A percentile compares a stretch with the other conserved stretches of the same genome.
These are phyloP conservation scores for Monarcha castaneiventris DNA, from an alignment of 2,113 vertebrate genomes.

Conservation along the genomic window DNA sequence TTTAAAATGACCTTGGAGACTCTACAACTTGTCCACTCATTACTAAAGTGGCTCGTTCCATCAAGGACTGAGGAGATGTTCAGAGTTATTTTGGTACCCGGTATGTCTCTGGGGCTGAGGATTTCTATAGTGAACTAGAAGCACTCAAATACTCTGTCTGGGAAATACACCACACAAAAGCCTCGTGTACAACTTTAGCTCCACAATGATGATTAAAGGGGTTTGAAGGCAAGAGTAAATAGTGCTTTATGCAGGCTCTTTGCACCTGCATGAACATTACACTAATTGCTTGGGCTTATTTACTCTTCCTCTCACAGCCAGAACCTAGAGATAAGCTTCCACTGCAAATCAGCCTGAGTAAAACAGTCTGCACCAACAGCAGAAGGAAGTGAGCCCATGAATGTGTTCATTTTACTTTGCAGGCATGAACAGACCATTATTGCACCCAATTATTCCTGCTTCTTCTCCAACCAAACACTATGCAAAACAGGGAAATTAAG, in stretches of 20 bases:
- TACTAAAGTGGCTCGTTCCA: background rate
- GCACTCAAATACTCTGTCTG: background rate
- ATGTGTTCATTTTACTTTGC: slow-evolving; percentile 28
- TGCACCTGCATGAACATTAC: slow-evolving; percentile 35
- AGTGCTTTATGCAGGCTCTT: slow-evolving; percentile 22
- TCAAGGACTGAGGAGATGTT: background rate
- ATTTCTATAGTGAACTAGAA: background rate
- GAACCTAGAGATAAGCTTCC: slow-evolving; percentile 37
- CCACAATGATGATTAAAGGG: background rate
- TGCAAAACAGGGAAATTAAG: slow-evolving; percentile 29
- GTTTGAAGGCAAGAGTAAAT: slow-evolving; percentile 23
- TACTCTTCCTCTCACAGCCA: slow-evolving; percentile 27
- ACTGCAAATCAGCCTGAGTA: slow-evolving; percentile 22
- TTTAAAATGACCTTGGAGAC: background rate
- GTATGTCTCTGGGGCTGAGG: background rate
- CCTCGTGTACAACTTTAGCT: background rate
- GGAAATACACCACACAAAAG: background rate
- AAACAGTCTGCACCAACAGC: background rate
- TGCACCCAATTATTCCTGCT: slow-evolving; percentile 25
- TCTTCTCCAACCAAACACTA: slow-evolving; percentile 22
- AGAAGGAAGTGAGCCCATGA: slow-evolving; percentile 20
- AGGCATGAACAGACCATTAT: slow-evolving; percentile 25
- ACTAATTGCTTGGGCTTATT: slow-evolving; percentile 51
- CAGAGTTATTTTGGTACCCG: slow-evolving; percentile 9
- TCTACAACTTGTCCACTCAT: background rate